Evolutionary conservation across 1,140 invertebrate species (phyloP).

Genomic region (Drosophila bipectinata): DNA sequence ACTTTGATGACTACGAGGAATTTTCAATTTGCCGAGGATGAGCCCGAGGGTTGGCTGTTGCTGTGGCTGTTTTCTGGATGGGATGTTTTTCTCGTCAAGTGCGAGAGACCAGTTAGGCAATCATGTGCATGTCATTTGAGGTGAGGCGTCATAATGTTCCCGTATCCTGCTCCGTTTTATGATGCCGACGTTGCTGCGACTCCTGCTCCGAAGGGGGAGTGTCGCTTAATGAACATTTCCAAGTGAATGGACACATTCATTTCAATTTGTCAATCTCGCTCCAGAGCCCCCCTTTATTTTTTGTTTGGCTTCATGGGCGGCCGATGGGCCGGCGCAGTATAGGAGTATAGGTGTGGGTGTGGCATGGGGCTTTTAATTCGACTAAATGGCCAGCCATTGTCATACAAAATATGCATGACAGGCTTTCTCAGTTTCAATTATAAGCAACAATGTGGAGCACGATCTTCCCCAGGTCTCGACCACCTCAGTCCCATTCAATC

Average conservation of each 20-base stretch:
- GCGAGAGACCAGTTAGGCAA: slow-evolving; percentile 60
- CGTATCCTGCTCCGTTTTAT: slow-evolving; percentile 60
- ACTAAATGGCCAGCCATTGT: slow-evolving; percentile 67
- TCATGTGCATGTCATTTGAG: slow-evolving; percentile 70
- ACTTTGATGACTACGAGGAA: slow-evolving; percentile 71
- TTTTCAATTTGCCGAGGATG: slow-evolving; percentile 74
- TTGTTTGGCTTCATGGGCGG: slow-evolving; percentile 18
- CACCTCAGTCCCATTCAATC: slow-evolving; percentile 32
- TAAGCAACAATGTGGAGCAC: slow-evolving; percentile 18
- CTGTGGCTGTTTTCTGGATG: slow-evolving; percentile 2
- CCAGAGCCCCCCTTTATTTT: not conserved
- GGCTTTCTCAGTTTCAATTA: slow-evolving; percentile 52
- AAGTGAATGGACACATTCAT: slow-evolving; percentile 76
- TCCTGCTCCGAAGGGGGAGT: slow-evolving; percentile 15
- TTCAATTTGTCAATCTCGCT: slow-evolving; percentile 79
- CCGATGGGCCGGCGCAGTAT: not conserved
- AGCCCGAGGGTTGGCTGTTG: not conserved
- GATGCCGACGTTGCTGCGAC: slow-evolving; percentile 27
- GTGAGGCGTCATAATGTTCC: slow-evolving; percentile 72
- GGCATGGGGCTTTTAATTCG: slow-evolving; percentile 65
- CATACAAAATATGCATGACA: slow-evolving; percentile 75
- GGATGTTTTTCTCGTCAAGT: slow-evolving; percentile 41
- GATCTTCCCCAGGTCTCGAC: slow-evolving; percentile 10
- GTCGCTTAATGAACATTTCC: slow-evolving; percentile 74
- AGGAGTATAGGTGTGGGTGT: slow-evolving; percentile 7